Evolutionary conservation across 2,797 vertebrate species (phyloP).

Genomic region (Gallinago nigripennis): DNA sequence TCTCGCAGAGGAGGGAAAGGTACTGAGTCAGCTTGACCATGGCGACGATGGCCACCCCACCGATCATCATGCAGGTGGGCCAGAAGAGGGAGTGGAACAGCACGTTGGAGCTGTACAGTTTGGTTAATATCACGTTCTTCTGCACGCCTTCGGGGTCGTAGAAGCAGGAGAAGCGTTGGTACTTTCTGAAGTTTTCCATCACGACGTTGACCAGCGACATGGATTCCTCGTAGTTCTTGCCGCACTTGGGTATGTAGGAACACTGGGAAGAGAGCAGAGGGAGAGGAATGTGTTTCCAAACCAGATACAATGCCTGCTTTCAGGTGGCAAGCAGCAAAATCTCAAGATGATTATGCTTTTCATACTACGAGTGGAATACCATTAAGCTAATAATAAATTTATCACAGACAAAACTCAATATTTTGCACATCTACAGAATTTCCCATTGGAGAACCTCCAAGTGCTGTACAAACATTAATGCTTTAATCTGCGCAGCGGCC

Average conservation of each 20-base stretch:
- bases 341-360: slow-evolving; percentile 22
- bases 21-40: slow-evolving; percentile 97
- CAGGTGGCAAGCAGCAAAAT: slow-evolving; percentile 3
- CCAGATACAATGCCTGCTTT: not conserved
- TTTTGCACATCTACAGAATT: slow-evolving; percentile 46
- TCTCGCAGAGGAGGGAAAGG: slow-evolving; percentile 90
- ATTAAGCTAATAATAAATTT: slow-evolving; percentile 52
- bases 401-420: slow-evolving; percentile 41
- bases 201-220: slow-evolving; percentile 85
- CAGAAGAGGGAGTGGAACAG: slow-evolving; percentile 92
- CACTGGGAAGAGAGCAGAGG: slow-evolving; percentile 78
- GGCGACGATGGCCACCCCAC: slow-evolving; percentile 86
- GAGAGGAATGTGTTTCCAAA: not conserved
- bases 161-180: slow-evolving; percentile 87
- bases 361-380: not conserved
- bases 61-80: slow-evolving; percentile 90
- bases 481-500: slow-evolving; percentile 38
- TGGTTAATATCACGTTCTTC: slow-evolving; percentile 88
- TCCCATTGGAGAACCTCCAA: slow-evolving; percentile 38
- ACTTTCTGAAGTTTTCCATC: slow-evolving; percentile 87
- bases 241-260: slow-evolving; percentile 92
- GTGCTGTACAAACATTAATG: slow-evolving; percentile 42
- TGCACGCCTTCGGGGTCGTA: slow-evolving; percentile 84
- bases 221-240: slow-evolving; percentile 85
- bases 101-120: slow-evolving; percentile 86